These are phyloP conservation scores for Melanchra persicariae DNA, from an alignment of 2,888 invertebrate genomes.

Conservation along the genomic window DNA sequence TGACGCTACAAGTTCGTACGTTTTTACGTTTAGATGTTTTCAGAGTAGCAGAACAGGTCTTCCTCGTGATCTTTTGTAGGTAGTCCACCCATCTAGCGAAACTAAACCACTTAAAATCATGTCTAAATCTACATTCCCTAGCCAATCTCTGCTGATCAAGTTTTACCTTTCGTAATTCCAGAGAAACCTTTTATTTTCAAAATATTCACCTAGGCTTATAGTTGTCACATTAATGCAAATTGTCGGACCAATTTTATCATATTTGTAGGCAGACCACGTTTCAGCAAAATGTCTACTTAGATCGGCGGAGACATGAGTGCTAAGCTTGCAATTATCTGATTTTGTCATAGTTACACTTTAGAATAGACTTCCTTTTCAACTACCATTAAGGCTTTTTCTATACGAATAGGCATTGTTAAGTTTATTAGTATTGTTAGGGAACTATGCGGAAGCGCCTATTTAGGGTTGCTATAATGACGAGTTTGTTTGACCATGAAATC, in stretches of 20 bases:
- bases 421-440: constrained; percentile 4
- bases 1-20: no score
- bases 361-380: not conserved
- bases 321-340: constrained; percentile 33
- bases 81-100: not conserved
- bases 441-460: not conserved
- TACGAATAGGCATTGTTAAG: not conserved
- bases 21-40: no score
- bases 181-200: constrained; percentile 21
- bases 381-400: not conserved
- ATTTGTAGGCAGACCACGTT: constrained; percentile 62
- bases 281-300: constrained; percentile 42
- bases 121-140: not conserved
- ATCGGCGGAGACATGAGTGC: constrained; percentile 26
- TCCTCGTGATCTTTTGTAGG: not conserved
- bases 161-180: constrained; percentile 13
- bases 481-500: constrained; percentile 9
- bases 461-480: not conserved
- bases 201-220: constrained; percentile 17
- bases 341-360: constrained; percentile 9
- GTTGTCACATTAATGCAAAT: constrained; percentile 56
- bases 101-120: not conserved
- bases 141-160: not conserved
- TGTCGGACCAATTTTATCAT: constrained; percentile 41
- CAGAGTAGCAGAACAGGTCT: not conserved